Conservation (phyloP, 2,113 vertebrate species). For the Salvelinus namaycush region DNA sequence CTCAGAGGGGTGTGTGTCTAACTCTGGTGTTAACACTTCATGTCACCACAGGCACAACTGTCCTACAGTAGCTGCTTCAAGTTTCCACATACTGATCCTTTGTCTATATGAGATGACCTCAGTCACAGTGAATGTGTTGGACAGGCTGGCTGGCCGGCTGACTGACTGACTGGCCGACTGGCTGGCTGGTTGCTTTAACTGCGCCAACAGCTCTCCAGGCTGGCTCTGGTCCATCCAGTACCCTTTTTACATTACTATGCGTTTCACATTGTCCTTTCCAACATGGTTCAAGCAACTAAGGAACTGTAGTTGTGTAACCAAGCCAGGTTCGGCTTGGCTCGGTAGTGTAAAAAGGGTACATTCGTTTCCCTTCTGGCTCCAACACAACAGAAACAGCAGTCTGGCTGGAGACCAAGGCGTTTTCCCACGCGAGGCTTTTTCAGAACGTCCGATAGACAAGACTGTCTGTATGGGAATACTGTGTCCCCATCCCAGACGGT, state of each 20-base stretch:
- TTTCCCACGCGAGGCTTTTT: conserved; percentile 59
- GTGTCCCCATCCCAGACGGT: conserved; percentile 34
- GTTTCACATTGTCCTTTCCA: too few species aligned
- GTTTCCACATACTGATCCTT: conserved; percentile 15
- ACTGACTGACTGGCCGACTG: neutral
- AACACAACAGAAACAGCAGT: conserved; percentile 5
- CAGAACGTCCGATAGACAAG: conserved; percentile 34
- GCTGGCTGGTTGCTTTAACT: conserved; percentile 18
- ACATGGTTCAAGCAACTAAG: too few species aligned
- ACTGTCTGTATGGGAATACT: conserved; percentile 33
- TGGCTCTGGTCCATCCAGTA: neutral
- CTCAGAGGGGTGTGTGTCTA: neutral
- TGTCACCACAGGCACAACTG: conserved; percentile 11
- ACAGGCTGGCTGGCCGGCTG: too few species aligned
- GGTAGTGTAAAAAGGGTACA: too few species aligned
- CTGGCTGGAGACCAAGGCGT: neutral
- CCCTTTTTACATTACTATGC: too few species aligned
- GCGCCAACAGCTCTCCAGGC: conserved; percentile 43
- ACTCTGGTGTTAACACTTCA: neutral
- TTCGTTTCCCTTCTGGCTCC: neutral
- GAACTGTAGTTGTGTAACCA: too few species aligned
- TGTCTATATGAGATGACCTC: conserved; percentile 40
- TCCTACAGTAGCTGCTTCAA: conserved; percentile 22
- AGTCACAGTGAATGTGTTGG: neutral
- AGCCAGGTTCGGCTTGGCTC: too few species aligned